phyloP scores from a whole-genome alignment of 2,113 vertebrate species.

The Anoura caudifer region DNA sequence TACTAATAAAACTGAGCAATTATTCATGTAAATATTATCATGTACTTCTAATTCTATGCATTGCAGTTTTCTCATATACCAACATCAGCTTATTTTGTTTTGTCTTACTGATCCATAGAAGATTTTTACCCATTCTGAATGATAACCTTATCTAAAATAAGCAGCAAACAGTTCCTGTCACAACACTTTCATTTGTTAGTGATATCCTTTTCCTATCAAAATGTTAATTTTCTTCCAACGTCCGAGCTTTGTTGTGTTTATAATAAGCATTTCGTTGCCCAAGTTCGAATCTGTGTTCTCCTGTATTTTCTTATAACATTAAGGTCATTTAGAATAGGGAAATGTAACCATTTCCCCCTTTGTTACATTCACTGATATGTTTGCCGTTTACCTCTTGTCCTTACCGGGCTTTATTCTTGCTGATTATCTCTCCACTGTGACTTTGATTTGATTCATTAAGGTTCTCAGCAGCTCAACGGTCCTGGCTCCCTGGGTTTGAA shows the following conservation, averaged over 20 bases:
- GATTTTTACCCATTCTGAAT: background rate
- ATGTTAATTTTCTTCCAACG: background rate
- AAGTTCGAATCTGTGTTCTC: background rate
- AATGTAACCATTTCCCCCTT: background rate
- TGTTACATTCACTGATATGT: background rate
- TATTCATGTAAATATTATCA: background rate
- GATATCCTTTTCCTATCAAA: background rate
- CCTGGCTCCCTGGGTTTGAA: background rate
- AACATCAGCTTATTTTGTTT: background rate
- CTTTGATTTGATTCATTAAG: background rate
- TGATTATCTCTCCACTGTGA: background rate
- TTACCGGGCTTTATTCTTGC: background rate
- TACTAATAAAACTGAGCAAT: background rate
- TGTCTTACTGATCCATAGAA: background rate
- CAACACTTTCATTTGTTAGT: background rate
- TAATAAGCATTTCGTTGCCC: background rate
- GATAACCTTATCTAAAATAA: background rate
- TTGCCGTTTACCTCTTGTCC: background rate
- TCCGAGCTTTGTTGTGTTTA: background rate
- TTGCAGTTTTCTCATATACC: background rate
- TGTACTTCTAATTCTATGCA: background rate
- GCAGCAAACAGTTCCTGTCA: background rate
- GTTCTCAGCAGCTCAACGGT: background rate
- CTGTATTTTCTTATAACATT: background rate
- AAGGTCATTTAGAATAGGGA: background rate